Percentiles rank a stretch among this genome's conserved stretches.
Evolutionary conservation across 2,113 vertebrate genomes (phyloP).

Genomic region (Apeltes quadracus): DNA sequence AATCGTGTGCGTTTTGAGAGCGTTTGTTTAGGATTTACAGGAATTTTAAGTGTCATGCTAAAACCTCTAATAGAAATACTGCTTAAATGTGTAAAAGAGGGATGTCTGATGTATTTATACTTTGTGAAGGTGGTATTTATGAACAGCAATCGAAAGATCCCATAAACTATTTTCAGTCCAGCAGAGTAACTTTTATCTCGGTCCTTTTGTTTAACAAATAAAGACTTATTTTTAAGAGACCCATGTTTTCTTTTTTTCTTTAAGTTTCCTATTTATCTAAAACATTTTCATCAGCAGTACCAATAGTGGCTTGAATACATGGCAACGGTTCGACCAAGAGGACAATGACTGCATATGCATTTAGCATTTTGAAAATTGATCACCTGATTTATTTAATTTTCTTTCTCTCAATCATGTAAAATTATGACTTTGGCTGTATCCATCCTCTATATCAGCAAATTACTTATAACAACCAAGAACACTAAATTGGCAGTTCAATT

Average conservation of each 20-base stretch:
- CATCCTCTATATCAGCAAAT: neutral
- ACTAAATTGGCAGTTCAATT: neutral
- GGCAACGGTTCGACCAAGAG: neutral
- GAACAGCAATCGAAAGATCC: conserved; percentile 64
- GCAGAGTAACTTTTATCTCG: conserved; percentile 71
- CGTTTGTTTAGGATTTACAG: conserved; percentile 63
- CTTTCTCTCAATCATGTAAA: neutral
- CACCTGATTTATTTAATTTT: neutral
- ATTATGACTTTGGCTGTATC: neutral
- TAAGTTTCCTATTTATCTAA: neutral
- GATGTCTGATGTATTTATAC: conserved; percentile 81
- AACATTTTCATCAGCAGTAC: neutral
- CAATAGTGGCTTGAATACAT: neutral
- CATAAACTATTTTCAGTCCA: conserved; percentile 66
- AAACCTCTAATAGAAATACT: conserved; percentile 63
- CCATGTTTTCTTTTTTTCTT: neutral
- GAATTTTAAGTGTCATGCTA: conserved; percentile 63
- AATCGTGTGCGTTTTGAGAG: conserved; percentile 42
- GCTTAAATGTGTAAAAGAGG: conserved; percentile 70
- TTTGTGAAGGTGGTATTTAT: conserved; percentile 78
- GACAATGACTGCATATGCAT: neutral
- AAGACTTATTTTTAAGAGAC: conserved; percentile 81
- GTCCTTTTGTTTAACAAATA: conserved; percentile 80
- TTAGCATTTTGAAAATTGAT: neutral
- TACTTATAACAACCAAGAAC: neutral